Evolutionary conservation across 2,888 invertebrate genomes (phyloP), one percentile per base, ranked within the genome.

Genomic region (Pheosia tremula): DNA sequence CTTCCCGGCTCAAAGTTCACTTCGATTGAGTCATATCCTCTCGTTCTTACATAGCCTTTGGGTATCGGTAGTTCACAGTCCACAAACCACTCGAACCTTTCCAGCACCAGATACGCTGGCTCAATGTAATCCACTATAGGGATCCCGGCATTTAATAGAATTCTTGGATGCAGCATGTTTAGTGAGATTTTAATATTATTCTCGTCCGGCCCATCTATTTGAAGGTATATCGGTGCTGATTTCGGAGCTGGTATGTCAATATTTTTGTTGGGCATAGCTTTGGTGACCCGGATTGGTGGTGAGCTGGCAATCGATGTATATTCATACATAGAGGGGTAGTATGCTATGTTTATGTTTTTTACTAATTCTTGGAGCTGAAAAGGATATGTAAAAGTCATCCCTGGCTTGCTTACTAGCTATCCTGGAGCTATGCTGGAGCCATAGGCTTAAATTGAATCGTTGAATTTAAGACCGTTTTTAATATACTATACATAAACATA

Each of bases 81-180:
- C 2, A 74, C 72, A 43, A 92, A 92, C 91, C 90, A 93, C 60
- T 89, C 85, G 52, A 93, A 90, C 8, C 72, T 74, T 66, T 93
- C 93, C 58, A 93, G 50, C 0, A 93, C 60, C 36, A 92, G 37
- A 69, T 93, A 83, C 0, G 86, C 85, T n/a, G 85, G 80, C 63
- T 91, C 89, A 7, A 89, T 82, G 39, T 80, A 77, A 24, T 89
- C 87, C 0, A 69, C 61, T 3, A 88, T 66, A 0, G 84, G 82
- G 3, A 80, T 66, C 3, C 89, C 87, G 67, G 81, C 76, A 57
- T 93, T 89, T 0, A 79, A 43, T 5, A 92, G 68, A 1, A 92
- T 64, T 53, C 89, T 86, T 11, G 93, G 91, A 69, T 90, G 87
- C 0, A 93, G 73, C 57, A 81, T 75, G 10, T 64, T 74, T 0